Evolutionary conservation across 2,113 vertebrate genomes (phyloP).

Genomic region (Perca schrenkii): DNA sequence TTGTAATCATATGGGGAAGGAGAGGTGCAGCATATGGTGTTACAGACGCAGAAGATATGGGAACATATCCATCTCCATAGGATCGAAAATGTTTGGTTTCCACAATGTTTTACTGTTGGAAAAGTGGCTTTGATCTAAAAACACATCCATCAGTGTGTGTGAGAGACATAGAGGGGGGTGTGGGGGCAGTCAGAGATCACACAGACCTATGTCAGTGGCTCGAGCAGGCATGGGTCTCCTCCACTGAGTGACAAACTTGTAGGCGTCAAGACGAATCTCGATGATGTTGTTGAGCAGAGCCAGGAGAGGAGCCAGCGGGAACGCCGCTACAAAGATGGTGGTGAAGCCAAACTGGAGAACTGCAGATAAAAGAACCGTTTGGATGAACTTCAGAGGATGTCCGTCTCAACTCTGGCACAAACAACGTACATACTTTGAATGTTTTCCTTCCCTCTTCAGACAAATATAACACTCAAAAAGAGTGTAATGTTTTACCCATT

Average conservation of each 20-base stretch:
- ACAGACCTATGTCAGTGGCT: conserved; percentile 96
- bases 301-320: conserved; percentile 96
- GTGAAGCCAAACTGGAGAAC: conserved; percentile 99
- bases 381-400: conserved; percentile 7
- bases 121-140: conserved; percentile 34
- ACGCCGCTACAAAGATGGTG: conserved; percentile 98
- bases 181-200: not conserved
- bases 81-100: conserved; percentile 19
- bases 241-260: conserved; percentile 99
- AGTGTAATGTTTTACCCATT: conserved; percentile 89
- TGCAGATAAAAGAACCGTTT: conserved; percentile 68
- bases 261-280: conserved; percentile 97
- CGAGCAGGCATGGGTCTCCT: conserved; percentile 95
- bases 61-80: conserved; percentile 41
- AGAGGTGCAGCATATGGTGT: conserved; percentile 51
- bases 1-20: conserved; percentile 34
- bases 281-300: conserved; percentile 98
- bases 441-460: not conserved
- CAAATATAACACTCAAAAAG: not conserved
- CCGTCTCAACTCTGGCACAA: conserved; percentile 2
- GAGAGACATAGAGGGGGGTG: not conserved
- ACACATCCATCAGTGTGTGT: not conserved
- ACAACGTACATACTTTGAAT: not conserved
- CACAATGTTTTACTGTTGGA: conserved; percentile 18
- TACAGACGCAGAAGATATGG: conserved; percentile 36